Base-by-base conservation (phyloP, 30 jellyfish, hydroid and myxozoan genomes). In the Cassiopea andromeda region DNA sequence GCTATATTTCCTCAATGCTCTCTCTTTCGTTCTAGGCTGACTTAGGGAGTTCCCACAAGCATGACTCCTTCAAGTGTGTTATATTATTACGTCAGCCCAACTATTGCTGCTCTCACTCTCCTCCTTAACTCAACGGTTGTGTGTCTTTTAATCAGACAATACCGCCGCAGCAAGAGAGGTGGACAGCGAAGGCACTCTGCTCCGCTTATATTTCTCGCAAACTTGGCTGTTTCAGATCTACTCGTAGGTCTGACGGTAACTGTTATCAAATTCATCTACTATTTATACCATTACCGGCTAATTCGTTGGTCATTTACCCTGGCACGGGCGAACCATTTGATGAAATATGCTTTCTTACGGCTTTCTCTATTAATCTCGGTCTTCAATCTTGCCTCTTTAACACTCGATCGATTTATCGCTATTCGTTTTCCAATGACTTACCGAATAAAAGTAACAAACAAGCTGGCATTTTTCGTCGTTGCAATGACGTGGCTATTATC, bases 401-500 rank as follows among this genome's bases (percentile, higher is more conserved):
- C 95, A n/a, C 5, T 88, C n/a, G 95, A 88, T 72, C 85, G 95
- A 1, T 48, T 76, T 2, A 57, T 77, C 49, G 95, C 95, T 0
- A 70, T 88, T 50, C 84, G 81, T 49, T 50, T 8, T 54, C 95
- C 95, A 1, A 44, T 88, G 27, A 78, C 76, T 68, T 88, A 88
- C 46, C 95, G 85, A 54, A 60, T 66, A 59, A n/a, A n/a, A 66
- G 69, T 45, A 1, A 17, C 54, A 17, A 78, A 71, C 14, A 43
- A 46, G 61, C 46, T 43, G 14, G 83, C 78, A n/a, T 43, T 88
- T 1, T 1, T 38, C 19, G 16, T 90, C 68, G 91, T 78, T 38
- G 76, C 61, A 5, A n/a, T 61, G n/a, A 80, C 78, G 2, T 88
- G 95, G 95, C 48, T 78, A 38, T 54, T 78, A 7, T 69, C 95